These are phyloP conservation scores for Drosophila pectinifera DNA, from an alignment of 1,140 invertebrate genomes.

Conservation along the genomic window DNA sequence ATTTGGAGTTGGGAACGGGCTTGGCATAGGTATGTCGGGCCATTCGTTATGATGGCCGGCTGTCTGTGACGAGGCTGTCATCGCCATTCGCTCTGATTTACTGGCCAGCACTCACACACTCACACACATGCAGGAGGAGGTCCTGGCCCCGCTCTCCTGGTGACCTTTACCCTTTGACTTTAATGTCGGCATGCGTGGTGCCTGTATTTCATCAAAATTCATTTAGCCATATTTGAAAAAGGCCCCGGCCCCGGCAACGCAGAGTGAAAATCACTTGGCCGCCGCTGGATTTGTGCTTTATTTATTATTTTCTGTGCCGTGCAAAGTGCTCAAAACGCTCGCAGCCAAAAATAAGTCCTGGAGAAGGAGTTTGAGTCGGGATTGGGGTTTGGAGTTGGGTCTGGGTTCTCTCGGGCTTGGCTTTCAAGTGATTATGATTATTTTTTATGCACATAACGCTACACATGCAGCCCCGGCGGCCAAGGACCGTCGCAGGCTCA, in stretches of 20 bases:
- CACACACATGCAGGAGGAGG: neutral
- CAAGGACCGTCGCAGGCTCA: constrained; percentile 47
- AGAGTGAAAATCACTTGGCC: too few species aligned
- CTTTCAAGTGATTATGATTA: constrained; percentile 82
- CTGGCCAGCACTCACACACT: constrained; percentile 55
- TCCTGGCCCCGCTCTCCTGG: neutral
- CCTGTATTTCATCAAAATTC: constrained; percentile 38
- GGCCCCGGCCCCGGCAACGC: too few species aligned
- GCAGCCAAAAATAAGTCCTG: constrained; percentile 29
- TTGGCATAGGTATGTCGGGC: constrained; percentile 7
- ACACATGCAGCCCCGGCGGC: constrained; percentile 56
- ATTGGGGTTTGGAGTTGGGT: constrained; percentile 7
- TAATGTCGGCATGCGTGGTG: constrained; percentile 43
- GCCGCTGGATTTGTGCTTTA: constrained; percentile 33
- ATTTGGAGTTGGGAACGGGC: neutral
- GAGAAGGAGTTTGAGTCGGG: neutral
- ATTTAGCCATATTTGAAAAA: constrained; percentile 69
- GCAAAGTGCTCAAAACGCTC: constrained; percentile 69
- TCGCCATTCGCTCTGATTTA: constrained; percentile 79
- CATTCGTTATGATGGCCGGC: constrained; percentile 75
- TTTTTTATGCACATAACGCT: constrained; percentile 81
- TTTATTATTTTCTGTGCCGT: constrained; percentile 55
- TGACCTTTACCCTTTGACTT: constrained; percentile 15
- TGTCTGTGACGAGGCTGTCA: constrained; percentile 79
- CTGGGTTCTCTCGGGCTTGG: constrained; percentile 24